Conservation (phyloP, 2,888 invertebrate genomes). For the Conomelus anceps region DNA sequence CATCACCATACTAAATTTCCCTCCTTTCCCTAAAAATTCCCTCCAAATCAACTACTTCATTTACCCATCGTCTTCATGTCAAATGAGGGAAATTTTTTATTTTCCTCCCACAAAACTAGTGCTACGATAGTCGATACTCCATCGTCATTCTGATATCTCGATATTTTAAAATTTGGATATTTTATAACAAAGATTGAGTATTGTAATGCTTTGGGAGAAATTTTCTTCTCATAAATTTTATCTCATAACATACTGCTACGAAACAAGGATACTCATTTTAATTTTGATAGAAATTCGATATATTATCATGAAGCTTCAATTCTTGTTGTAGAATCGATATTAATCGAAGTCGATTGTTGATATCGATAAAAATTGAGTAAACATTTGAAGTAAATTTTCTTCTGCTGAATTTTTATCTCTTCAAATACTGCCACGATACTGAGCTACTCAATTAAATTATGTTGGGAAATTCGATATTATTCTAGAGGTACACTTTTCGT, state of each 20-base stretch:
- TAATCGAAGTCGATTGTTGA: not conserved
- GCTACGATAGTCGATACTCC: not conserved
- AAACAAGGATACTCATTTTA: not conserved
- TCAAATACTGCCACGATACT: too few species aligned
- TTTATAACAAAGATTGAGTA: not conserved
- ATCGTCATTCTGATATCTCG: not conserved
- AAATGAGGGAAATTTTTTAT: not conserved
- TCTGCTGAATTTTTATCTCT: too few species aligned
- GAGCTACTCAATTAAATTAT: too few species aligned
- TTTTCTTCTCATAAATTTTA: too few species aligned
- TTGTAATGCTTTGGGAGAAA: too few species aligned
- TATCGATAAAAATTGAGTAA: too few species aligned
- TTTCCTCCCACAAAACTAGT: not conserved
- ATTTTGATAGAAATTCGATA: not conserved
- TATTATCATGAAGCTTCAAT: too few species aligned
- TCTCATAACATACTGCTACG: too few species aligned
- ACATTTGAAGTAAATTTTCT: too few species aligned
- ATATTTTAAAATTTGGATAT: not conserved
- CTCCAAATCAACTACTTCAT: not conserved
- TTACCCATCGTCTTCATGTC: not conserved
- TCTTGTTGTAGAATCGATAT: not conserved
- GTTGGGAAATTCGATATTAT: not conserved
- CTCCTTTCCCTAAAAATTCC: not conserved
- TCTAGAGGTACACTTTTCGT: too few species aligned
- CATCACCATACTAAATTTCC: conserved; percentile 16